Evolutionary conservation across 2,113 vertebrate genomes (phyloP).

Genomic region (Cyanoramphus novaezelandiae): DNA sequence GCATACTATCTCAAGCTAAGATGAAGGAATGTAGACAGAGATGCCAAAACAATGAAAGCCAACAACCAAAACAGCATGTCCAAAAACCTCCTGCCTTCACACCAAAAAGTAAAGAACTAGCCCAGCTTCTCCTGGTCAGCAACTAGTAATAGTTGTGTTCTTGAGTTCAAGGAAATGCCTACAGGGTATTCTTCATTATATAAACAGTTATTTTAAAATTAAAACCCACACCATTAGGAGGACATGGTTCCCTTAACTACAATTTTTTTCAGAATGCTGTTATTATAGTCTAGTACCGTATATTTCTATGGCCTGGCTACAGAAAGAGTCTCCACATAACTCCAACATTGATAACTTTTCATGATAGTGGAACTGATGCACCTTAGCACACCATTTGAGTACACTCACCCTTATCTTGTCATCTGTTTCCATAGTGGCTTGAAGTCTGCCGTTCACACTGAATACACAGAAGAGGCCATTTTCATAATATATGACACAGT

Average conservation of each 20-base stretch:
- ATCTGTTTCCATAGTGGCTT: conserved; percentile 85
- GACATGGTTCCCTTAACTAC: neutral
- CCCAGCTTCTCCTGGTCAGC: neutral
- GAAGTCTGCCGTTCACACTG: conserved; percentile 93
- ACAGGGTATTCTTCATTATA: neutral
- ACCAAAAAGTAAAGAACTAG: neutral
- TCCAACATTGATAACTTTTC: neutral
- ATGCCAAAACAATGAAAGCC: neutral
- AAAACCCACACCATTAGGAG: neutral
- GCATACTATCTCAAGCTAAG: neutral
- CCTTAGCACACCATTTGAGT: neutral
- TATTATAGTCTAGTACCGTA: neutral
- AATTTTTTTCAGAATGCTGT: neutral
- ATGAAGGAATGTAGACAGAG: neutral
- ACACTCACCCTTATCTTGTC: conserved; percentile 88
- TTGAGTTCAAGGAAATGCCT: neutral
- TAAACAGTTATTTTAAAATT: neutral
- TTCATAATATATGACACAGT: conserved; percentile 94
- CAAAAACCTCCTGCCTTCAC: neutral
- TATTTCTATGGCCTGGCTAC: neutral
- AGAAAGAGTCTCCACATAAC: neutral
- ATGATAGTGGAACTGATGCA: neutral
- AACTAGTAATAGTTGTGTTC: neutral
- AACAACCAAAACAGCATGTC: neutral
- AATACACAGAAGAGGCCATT: conserved; percentile 91